A percentile compares a stretch with the other conserved stretches of the same genome.
phyloP scores from a whole-genome alignment of 2,797 vertebrate genomes.

The Lates japonicus region DNA sequence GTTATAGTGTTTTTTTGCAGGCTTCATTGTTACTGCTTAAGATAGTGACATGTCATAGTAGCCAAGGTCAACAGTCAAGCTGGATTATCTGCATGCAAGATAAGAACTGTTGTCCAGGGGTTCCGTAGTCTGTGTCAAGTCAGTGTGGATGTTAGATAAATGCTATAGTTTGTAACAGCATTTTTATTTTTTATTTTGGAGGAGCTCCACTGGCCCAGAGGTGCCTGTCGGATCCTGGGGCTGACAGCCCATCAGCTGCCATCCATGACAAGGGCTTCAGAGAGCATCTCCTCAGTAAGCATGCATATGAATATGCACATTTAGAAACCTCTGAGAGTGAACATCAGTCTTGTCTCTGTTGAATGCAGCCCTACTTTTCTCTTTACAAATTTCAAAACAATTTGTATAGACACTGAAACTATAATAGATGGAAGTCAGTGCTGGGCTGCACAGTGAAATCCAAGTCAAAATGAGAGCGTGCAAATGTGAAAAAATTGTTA shows the following conservation, averaged over 20 bases:
- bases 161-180: background rate
- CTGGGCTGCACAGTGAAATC: background rate
- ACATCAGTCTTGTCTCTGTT: background rate
- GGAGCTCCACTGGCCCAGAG: conserved; percentile 67
- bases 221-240: conserved; percentile 82
- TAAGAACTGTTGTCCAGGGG: background rate
- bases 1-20: background rate
- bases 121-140: conserved; percentile 2
- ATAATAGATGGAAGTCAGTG: background rate
- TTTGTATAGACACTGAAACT: background rate
- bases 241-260: conserved; percentile 17
- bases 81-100: conserved; percentile 2
- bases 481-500: background rate
- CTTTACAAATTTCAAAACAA: background rate
- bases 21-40: background rate
- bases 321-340: background rate
- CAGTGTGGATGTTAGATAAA: background rate
- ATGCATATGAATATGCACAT: conserved; percentile 15
- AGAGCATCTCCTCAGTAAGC: conserved; percentile 73
- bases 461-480: background rate
- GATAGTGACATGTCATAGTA: background rate
- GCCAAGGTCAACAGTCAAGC: conserved; percentile 11
- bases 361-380: background rate
- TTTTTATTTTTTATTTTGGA: conserved; percentile 42
- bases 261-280: conserved; percentile 27